These are phyloP conservation scores for Podotricha telesiphe DNA, from an alignment of 2,888 invertebrate genomes.

Conservation along the genomic window DNA sequence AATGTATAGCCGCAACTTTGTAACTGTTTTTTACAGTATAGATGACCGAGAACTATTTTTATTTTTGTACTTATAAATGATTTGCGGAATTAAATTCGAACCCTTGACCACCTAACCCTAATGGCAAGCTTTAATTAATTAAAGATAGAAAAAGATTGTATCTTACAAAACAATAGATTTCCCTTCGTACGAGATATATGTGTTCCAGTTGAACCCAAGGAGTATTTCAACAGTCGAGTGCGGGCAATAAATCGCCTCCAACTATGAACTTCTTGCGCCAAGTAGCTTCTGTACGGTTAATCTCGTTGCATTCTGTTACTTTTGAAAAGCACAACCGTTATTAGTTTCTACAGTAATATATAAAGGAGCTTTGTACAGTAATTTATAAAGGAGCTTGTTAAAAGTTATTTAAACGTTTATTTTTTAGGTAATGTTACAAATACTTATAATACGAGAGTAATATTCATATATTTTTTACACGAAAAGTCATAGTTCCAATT, in stretches of 20 bases:
- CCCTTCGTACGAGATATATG: constrained; percentile 32
- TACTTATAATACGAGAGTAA: neutral
- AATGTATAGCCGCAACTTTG: too few species aligned
- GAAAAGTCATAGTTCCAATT: too few species aligned
- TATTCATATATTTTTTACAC: too few species aligned
- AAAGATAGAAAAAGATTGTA: constrained; percentile 12
- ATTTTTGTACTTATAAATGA: too few species aligned
- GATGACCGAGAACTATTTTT: too few species aligned
- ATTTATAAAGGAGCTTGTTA: neutral
- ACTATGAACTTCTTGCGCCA: constrained; percentile 29
- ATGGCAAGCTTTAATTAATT: constrained; percentile 10
- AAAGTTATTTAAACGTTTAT: neutral
- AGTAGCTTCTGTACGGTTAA: constrained; percentile 26
- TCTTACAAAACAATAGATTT: constrained; percentile 15
- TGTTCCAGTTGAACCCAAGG: constrained; percentile 29
- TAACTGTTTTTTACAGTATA: too few species aligned
- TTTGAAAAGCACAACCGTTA: constrained; percentile 16
- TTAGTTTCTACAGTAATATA: constrained; percentile 11
- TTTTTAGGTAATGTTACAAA: neutral
- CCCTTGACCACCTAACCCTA: neutral
- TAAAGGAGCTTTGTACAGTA: constrained; percentile 1
- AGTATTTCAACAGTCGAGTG: constrained; percentile 32
- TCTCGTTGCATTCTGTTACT: constrained; percentile 26
- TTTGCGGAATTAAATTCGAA: neutral
- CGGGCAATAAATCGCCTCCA: constrained; percentile 32